These are phyloP conservation scores for Hypselothyrea guttata DNA, from an alignment of 2,888 invertebrate species.

Conservation along the genomic window DNA sequence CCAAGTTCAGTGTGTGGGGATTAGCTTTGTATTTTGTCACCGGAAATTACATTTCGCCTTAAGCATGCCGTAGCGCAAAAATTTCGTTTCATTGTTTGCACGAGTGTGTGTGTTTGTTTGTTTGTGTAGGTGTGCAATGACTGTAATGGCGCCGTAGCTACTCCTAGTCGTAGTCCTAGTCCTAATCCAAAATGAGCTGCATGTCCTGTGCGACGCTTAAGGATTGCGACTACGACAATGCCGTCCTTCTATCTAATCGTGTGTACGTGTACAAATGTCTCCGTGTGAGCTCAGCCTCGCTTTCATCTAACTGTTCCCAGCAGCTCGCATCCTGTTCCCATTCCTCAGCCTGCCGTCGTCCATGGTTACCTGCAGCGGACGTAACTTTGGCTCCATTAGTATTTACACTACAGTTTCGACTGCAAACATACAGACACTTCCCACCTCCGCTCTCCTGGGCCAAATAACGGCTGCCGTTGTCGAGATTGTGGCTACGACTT, in stretches of 20 bases:
- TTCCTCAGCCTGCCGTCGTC: slow-evolving; percentile 1
- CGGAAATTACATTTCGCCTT: slow-evolving; percentile 79
- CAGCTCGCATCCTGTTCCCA: background rate
- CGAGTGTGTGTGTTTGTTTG: slow-evolving; percentile 5
- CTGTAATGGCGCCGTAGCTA: slow-evolving; percentile 34
- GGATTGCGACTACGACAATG: slow-evolving; percentile 39
- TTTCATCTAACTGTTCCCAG: slow-evolving; percentile 24
- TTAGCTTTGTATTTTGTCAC: slow-evolving; percentile 79
- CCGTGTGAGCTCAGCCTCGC: slow-evolving; percentile 37
- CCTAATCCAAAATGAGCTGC: slow-evolving; percentile 50
- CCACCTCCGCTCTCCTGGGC: slow-evolving; percentile 25
- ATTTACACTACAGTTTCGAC: slow-evolving; percentile 58
- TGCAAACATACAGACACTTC: slow-evolving; percentile 16
- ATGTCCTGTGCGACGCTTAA: slow-evolving; percentile 51
- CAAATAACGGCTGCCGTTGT: slow-evolving; percentile 34
- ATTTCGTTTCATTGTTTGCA: slow-evolving; percentile 72
- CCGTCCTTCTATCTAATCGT: slow-evolving; percentile 66
- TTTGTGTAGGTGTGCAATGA: slow-evolving; percentile 29
- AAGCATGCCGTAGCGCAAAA: slow-evolving; percentile 66
- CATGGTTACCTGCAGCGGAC: slow-evolving; percentile 31
- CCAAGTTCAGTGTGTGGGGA: slow-evolving; percentile 63
- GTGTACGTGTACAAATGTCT: slow-evolving; percentile 65
- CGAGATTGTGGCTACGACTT: slow-evolving; percentile 8
- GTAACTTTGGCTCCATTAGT: slow-evolving; percentile 62
- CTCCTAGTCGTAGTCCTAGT: no score